Evolutionary conservation across 64 coral and sea anemone genomes (phyloP), one percentile per base, ranked within the genome.

Genomic region (Catalaphyllia jardinei): DNA sequence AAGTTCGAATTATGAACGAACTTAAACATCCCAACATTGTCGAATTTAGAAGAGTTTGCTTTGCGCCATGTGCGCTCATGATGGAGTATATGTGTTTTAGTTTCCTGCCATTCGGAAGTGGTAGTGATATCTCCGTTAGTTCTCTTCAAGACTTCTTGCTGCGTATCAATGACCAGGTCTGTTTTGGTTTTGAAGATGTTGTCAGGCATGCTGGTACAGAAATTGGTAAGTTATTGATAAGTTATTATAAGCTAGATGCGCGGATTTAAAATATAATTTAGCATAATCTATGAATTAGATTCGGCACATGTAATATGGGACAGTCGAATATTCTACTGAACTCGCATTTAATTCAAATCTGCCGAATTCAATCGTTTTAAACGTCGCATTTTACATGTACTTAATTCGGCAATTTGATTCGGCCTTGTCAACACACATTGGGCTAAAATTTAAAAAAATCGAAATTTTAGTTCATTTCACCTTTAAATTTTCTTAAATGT

Each of bases 11-110:
- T 57, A 88, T 62, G 20, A 77, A 88, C 27, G 54, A 77, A 25
- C 85, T 87, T 87, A 87, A 33, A 74, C 85, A 87, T 76, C 86
- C 86, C 86, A 87, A 87, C 67, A 87, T 87, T 87, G 86, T 87
- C 20, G 72, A 87, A 75, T 87, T 87, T 51, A 69, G 46, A 52
- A 87, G 86, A 28, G 86, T 87, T 75, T 87, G 86, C 29, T 87
- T 87, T 42, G 72, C 38, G 30, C 86, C 72, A 55, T 76, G 72
- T 88, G 86, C 72, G 46, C n/a, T 88, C 11, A 88, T 88, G 86
- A 88, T 88, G 86, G 86, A 88, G 54, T 88, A 77, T 77, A 57
- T 77, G 86, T 60, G 73, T 73, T 88, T 88, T 63, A 77, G 29
- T 59, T 88, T 76, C 86, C 20, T 74, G 71, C 86, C 73, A 74